Base-by-base conservation (phyloP, 1,140 invertebrate species). In the Drosophila grimshawi region DNA sequence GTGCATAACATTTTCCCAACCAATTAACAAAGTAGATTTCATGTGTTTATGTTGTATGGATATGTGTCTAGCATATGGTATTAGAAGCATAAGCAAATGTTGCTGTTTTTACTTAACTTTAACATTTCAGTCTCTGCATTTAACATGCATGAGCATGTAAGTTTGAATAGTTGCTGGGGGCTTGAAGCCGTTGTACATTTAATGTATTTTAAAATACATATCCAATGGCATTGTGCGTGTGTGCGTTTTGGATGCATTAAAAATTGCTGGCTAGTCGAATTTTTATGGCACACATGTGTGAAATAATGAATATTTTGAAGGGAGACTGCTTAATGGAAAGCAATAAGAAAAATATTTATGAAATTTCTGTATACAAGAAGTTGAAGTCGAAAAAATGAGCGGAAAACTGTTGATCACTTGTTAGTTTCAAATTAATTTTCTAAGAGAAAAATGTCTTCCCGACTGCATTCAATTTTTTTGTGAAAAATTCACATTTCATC, bases 71-170 rank as follows among this genome's bases (percentile, higher is more conserved):
- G 5, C 60, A 70, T 10, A 63, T 64, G 51, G 45, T 30, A 66
- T 73, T 76, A 55, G 61, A 76, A 86, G 88, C 56, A 67, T 79
- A 88, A 88, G 83, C 83, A 88, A 86, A 86, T 71, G 65, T 86
- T 75, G 63, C 63, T 51, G 70, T 68, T 19, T 19, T 19, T 78
- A 56, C 60, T 49, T 53, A 55, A 63, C 69, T 72, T 86, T 73
- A 76, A 72, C 59, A 57, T 45, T 11, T 41, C 35, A 45, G 19
- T 32, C 32, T 43, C 55, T 29, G 29, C 57, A 45, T 45, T 35
- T 43, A 51, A 64, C 45, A 64, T 61, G 60, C 52, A 62, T 43
- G n/a, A 10, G 39, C 49, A 49, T 82, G 56, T 64, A 71, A 52
- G 41, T 41, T 48, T 72, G 49, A 43, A 63, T 52, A 33, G 30